Base-by-base conservation (phyloP, 1,140 invertebrate genomes). In the Hesperophylax magnus region DNA sequence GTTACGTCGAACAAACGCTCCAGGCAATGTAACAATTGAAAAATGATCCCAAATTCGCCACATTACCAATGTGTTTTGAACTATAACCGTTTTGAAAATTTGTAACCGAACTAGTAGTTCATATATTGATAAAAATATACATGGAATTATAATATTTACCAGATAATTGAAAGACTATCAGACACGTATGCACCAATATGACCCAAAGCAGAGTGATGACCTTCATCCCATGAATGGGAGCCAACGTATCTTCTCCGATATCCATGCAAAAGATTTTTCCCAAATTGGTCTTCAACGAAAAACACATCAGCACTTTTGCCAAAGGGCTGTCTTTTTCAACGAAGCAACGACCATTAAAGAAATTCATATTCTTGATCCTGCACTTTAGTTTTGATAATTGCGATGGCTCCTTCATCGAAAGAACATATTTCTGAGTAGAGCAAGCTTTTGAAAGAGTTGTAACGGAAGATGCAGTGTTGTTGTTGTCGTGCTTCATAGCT, bases 201-300 rank as follows among this genome's bases (percentile, higher is more conserved):
- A 89, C 85, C 89, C 89, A 89, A 0, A 89, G 47, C 76, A 90
- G 86, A 15, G 87, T 86, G 78, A 87, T 82, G 24, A 90, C 85
- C 67, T 88, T 85, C 27, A 90, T 80, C 9, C 88, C 88, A 80
- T 90, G 89, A 67, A 89, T 86, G 0, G 87, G 87, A 17, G 86
- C 85, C 39, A 89, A 84, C 34, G 89, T 88, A 77, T 89, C 88
- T 15, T 81, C 69, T 9, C 86, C 87, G 0, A 87, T 86, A 53
- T 86, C 85, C 24, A 86, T 67, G 63, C 69, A 79, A 65, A 84
- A 86, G 11, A 86, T 85, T 60, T 84, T 85, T 4, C 60, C 53
- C 9, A 84, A n/a, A 81, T 85, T 86, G 1, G 74, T 67, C 65
- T 82, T 82, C 54, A 85, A 58, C 2, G 85, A 85, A 77, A 85